Conservation (phyloP, 1,140 invertebrate species). For the Cyclargus thomasi region DNA sequence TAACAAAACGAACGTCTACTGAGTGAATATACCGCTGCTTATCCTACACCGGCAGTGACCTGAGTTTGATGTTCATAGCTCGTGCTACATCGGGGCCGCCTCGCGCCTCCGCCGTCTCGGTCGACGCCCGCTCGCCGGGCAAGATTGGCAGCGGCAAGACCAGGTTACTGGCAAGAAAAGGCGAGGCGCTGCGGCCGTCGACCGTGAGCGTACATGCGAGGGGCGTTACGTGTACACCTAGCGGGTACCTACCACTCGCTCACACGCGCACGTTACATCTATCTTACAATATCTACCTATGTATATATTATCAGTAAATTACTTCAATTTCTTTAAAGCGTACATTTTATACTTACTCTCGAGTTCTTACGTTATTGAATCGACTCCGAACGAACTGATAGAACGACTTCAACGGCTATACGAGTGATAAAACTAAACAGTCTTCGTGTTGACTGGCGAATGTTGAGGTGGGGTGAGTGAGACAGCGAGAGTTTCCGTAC, state of each 20-base stretch:
- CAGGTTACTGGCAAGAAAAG: neutral
- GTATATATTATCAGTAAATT: conserved; percentile 68
- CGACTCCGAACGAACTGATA: conserved; percentile 31
- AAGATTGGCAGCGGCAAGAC: neutral
- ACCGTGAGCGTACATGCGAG: neutral
- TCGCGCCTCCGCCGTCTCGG: neutral
- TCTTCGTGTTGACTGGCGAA: conserved; percentile 66
- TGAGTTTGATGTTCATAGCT: conserved; percentile 45
- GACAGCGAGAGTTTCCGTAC: conserved; percentile 42
- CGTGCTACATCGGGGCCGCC: conserved; percentile 19
- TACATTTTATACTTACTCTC: conserved; percentile 72
- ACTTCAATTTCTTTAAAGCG: conserved; percentile 74
- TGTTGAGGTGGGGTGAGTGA: conserved; percentile 64
- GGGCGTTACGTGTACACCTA: conserved; percentile 14
- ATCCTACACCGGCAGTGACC: conserved; percentile 59
- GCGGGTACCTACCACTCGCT: conserved; percentile 19
- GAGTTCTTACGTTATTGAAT: conserved; percentile 58
- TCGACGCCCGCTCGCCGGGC: neutral
- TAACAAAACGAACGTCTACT: conserved; percentile 52
- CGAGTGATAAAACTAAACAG: conserved; percentile 52
- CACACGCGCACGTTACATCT: conserved; percentile 52
- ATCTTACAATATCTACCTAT: conserved; percentile 67
- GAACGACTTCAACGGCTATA: conserved; percentile 25
- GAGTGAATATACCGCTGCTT: conserved; percentile 52
- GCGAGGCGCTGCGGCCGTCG: no score